These are phyloP conservation scores for Eupsittula cactorum DNA, from an alignment of 2,113 vertebrate species.

Conservation along the genomic window DNA sequence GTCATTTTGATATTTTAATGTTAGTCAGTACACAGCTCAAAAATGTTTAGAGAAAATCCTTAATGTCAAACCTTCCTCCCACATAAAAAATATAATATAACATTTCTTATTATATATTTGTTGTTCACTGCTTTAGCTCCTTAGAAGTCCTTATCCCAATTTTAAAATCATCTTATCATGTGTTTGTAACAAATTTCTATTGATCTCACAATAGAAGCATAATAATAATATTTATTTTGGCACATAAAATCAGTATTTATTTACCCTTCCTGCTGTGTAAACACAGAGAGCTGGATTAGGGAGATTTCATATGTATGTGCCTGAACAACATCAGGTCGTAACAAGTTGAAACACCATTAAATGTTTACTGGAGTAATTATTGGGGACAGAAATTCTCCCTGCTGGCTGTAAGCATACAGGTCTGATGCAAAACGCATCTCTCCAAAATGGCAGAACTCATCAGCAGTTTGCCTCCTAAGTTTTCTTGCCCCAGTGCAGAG, in stretches of 20 bases:
- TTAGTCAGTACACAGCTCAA: conserved; percentile 17
- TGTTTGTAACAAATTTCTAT: conserved; percentile 49
- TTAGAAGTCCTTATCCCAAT: conserved; percentile 27
- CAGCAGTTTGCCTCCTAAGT: not conserved
- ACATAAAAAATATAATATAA: conserved; percentile 34
- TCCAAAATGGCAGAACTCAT: not conserved
- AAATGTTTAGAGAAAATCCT: conserved; percentile 67
- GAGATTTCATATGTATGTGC: not conserved
- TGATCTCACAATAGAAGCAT: conserved; percentile 19
- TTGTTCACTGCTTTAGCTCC: conserved; percentile 29
- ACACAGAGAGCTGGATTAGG: not conserved
- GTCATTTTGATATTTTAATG: conserved; percentile 50
- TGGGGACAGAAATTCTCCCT: not conserved
- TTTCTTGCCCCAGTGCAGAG: not conserved
- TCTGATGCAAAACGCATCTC: not conserved
- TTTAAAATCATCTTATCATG: conserved; percentile 26
- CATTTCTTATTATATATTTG: conserved; percentile 35
- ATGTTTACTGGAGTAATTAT: not conserved
- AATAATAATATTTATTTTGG: conserved; percentile 43
- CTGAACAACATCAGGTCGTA: not conserved
- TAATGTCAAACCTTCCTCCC: conserved; percentile 38
- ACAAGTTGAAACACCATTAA: not conserved
- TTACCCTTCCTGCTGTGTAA: conserved; percentile 17
- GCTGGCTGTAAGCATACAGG: not conserved
- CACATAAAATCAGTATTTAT: not conserved